These are phyloP conservation scores for Heloderma charlesbogerti DNA, from an alignment of 2,113 vertebrate species.

Conservation along the genomic window DNA sequence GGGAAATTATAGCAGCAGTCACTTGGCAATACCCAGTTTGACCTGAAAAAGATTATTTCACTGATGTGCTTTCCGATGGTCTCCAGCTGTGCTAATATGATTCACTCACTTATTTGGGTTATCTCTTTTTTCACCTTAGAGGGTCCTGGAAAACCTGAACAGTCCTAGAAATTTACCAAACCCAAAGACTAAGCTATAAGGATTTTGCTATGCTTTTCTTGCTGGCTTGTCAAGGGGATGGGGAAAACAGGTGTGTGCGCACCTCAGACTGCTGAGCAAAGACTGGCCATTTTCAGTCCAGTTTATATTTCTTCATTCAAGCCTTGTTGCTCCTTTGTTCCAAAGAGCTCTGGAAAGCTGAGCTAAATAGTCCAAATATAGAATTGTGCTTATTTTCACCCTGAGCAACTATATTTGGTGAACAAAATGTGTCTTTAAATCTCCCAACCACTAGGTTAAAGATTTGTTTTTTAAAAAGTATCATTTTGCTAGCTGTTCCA, in stretches of 20 bases:
- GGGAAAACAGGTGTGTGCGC: neutral
- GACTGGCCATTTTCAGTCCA: neutral
- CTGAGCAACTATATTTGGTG: neutral
- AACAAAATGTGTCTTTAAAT: neutral
- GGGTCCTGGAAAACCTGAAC: neutral
- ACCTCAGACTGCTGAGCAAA: neutral
- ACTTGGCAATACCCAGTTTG: neutral
- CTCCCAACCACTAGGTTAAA: neutral
- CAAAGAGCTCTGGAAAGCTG: neutral
- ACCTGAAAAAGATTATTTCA: conserved; percentile 1
- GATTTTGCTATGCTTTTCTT: neutral
- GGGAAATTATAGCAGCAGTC: neutral
- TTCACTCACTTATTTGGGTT: neutral
- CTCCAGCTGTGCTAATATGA: conserved; percentile 13
- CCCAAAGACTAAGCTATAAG: neutral
- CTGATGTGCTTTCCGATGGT: neutral
- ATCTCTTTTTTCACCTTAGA: neutral
- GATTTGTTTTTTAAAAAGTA: neutral
- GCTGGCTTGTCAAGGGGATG: neutral
- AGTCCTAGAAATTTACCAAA: neutral
- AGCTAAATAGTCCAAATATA: neutral
- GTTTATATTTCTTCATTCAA: neutral
- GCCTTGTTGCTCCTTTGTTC: neutral
- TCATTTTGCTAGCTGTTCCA: neutral
- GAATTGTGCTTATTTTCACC: neutral